Percentiles rank a stretch among this genome's conserved stretches.
phyloP scores from a whole-genome alignment of 2,113 vertebrate species.

The Neomonachus schauinslandi region DNA sequence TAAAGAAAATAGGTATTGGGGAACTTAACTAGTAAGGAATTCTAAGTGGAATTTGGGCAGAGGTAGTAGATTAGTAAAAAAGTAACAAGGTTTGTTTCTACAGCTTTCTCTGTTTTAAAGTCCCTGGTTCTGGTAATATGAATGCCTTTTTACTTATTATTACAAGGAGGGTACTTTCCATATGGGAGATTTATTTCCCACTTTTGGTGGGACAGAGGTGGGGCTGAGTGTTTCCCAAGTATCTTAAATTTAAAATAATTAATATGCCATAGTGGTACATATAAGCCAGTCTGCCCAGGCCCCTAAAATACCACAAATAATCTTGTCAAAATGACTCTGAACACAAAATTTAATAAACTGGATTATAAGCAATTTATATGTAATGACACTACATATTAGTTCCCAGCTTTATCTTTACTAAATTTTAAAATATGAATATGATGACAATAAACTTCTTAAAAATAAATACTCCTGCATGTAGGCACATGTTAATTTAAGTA shows the following conservation, averaged over 20 bases:
- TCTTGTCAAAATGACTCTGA: not conserved
- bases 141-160: not conserved
- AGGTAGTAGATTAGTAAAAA: not conserved
- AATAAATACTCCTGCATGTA: not conserved
- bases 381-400: not conserved
- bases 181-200: not conserved
- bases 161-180: not conserved
- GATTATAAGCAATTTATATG: not conserved
- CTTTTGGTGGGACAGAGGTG: not conserved
- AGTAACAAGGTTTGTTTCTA: not conserved
- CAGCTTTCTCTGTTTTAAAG: not conserved
- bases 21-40: not conserved
- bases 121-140: not conserved
- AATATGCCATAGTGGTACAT: not conserved
- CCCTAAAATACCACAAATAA: not conserved
- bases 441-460: not conserved
- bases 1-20: not conserved
- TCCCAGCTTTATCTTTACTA: not conserved
- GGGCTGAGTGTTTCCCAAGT: not conserved
- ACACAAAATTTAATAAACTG: not conserved
- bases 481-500: not conserved
- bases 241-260: not conserved
- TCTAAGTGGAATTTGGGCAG: not conserved
- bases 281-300: not conserved
- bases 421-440: not conserved